Evolutionary conservation across 2,888 invertebrate species (phyloP), one percentile per base, ranked within the genome.

Genomic region (Oxyteleia sp.): DNA sequence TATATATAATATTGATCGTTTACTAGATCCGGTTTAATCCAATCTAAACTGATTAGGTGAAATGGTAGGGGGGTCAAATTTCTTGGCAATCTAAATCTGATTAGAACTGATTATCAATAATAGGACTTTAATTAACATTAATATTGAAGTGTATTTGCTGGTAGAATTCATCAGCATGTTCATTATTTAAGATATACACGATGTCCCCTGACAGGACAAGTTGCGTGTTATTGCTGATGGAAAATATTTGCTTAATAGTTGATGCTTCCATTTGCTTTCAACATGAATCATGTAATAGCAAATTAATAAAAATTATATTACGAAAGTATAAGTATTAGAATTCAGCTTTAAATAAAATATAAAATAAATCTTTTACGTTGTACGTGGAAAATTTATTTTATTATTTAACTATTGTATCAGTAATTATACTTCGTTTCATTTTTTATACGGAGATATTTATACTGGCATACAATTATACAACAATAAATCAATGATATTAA

Each of bases 61-160:
- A 38, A 38, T 38, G 38, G 38, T 38, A 13, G 2, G 13, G n/a
- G 38, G 13, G 13, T 38, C 38, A 38, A 38, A 38, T 38, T 38
- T 38, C 38, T 5, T 13, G 13, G n/a, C 38, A 38, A 13, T 38
- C 13, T 5, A n/a, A 13, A 13, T 38, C 38, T 38, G 38, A 38
- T 38, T 13, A 38, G 38, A 38, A 38, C 38, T 38, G 13, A 38
- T 38, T 13, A 38, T 2, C 38, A 38, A 38, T 38, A 38, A 38
- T 38, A 38, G 38, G 38, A 38, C n/a, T n/a, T n/a, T n/a, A n/a
- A 38, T 13, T 38, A 38, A 38, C 38, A 38, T 38, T 38, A 38
- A 38, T 38, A 38, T 38, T 38, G 13, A 38, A 38, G 2, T 13
- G 38, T 38, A 2, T 38, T n/a, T 38, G 5, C 7, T 13, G 38